Base-by-base conservation (phyloP, 2,113 vertebrate genomes). In the Amphiprion ocellaris region DNA sequence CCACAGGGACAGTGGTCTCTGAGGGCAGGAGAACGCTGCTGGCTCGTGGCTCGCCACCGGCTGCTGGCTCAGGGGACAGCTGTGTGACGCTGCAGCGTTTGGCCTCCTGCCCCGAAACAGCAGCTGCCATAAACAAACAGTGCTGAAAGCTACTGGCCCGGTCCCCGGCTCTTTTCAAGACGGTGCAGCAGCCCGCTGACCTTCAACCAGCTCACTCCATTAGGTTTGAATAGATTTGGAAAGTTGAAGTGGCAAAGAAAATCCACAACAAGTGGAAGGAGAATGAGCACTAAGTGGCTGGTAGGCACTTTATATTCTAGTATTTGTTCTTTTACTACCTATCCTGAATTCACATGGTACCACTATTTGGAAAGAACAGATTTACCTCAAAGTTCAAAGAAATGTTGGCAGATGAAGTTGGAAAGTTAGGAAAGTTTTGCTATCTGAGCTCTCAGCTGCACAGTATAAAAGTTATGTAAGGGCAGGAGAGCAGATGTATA, bases 51-150 rank as follows among this genome's bases (percentile, higher is more conserved):
- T 58, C 70, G 65, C 72, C 74, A 26, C 72, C 64, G 50, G 77
- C 68, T 83, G 56, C 65, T 30, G 72, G 79, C 67, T 69, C 69
- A 41, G 67, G 87, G 92, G 91, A 92, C 93, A 86, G 79, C 84
- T 84, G 78, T 89, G 87, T 82, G 64, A 4, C 37, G 61, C 90
- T 63, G 81, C 55, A 33, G 79, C 7, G 52, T 80, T 90, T 95
- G 93, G 92, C 93, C 85, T 69, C 1, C 4, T 79, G 87, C 90
- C 82, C 78, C 1, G 19, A 88, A 68, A 83, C 85, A 73, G 74
- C 92, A 91, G 89, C 83, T 81, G 89, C 90, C 87, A 81, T 93
- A 94, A 94, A 94, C 93, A 94, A 93, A 92, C 86, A 90, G 77
- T n/a, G 77, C 87, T 89, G 87, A 91, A 82, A 92, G 88, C 86